A percentile compares a stretch with the other conserved stretches of the same genome.
These are phyloP conservation scores for Ephestia elutella DNA, from an alignment of 1,140 invertebrate species.

Conservation along the genomic window DNA sequence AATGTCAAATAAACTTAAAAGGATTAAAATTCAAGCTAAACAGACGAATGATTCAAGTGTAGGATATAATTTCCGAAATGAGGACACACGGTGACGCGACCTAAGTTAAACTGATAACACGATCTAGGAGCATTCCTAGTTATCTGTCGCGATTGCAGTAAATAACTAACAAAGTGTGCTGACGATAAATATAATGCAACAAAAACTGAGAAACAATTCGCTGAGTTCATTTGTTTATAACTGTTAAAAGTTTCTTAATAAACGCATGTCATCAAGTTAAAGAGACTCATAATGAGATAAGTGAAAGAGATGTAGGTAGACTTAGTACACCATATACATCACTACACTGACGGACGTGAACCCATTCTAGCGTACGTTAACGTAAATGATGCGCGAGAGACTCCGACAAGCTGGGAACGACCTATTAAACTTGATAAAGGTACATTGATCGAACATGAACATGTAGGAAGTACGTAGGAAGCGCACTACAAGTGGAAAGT, in stretches of 20 bases:
- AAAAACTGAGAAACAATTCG: background rate
- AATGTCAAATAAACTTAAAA: too few species aligned
- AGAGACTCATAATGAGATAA: constrained; percentile 16
- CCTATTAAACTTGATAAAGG: background rate
- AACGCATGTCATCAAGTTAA: constrained; percentile 28
- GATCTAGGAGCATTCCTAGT: constrained; percentile 41
- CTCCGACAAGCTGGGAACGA: background rate
- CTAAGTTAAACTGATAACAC: constrained; percentile 54
- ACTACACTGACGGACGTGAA: background rate
- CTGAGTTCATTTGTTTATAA: background rate
- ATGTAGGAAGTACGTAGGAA: constrained; percentile 19
- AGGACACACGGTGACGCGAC: constrained; percentile 53
- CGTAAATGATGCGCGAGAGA: background rate
- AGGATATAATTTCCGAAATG: constrained; percentile 32
- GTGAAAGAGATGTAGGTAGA: constrained; percentile 15
- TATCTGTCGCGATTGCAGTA: constrained; percentile 23
- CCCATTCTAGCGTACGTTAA: background rate
- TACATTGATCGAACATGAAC: background rate
- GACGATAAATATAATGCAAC: background rate
- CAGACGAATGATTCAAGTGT: constrained; percentile 1
- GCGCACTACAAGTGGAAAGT: constrained; percentile 8
- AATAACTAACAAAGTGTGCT: background rate
- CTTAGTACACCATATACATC: constrained; percentile 11
- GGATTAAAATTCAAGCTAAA: background rate
- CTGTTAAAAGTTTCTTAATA: constrained; percentile 11